Evolutionary conservation across 2,888 invertebrate species (phyloP).

Genomic region (Cotesia congregata): DNA sequence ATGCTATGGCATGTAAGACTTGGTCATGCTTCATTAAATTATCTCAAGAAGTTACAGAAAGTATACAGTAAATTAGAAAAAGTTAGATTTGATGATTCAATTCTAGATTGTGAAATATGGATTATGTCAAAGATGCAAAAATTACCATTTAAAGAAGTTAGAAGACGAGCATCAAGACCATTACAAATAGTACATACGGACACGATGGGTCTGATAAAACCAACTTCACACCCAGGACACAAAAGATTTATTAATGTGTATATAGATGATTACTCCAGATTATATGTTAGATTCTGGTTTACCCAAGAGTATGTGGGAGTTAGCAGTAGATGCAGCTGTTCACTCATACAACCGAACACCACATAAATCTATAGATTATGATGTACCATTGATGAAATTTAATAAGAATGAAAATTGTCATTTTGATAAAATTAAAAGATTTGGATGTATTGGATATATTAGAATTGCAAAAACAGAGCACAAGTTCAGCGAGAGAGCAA

Average conservation of each 20-base stretch:
- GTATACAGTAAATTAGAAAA: conserved; percentile 29
- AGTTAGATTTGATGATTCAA: conserved; percentile 37
- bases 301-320: conserved; percentile 49
- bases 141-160: conserved; percentile 38
- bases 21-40: conserved; percentile 26
- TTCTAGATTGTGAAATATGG: conserved; percentile 38
- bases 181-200: conserved; percentile 42
- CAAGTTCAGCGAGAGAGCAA: too few species aligned
- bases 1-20: conserved; percentile 42
- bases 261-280: conserved; percentile 48
- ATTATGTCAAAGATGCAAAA: conserved; percentile 40
- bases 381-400: too few species aligned
- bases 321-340: conserved; percentile 46
- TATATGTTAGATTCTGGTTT: conserved; percentile 45
- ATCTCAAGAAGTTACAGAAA: conserved; percentile 34
- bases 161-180: conserved; percentile 34
- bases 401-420: too few species aligned
- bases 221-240: conserved; percentile 35
- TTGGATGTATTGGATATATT: too few species aligned
- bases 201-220: conserved; percentile 39
- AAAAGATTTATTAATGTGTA: conserved; percentile 42
- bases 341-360: too few species aligned
- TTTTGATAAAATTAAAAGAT: too few species aligned
- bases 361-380: conserved; percentile 33
- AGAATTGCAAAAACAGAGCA: too few species aligned